Conservation (phyloP, 1,140 invertebrate species). For the Lycorma delicatula region DNA sequence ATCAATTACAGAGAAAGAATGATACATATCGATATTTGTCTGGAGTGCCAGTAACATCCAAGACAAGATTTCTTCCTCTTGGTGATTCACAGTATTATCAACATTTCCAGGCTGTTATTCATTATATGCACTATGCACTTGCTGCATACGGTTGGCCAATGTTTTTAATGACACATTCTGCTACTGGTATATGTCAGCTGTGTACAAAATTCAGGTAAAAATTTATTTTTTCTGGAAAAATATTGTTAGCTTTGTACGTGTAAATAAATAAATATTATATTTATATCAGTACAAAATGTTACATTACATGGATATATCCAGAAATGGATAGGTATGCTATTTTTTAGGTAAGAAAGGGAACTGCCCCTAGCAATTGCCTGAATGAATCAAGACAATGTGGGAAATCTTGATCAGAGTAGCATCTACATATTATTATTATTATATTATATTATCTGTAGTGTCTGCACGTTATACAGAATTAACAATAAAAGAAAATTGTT, state of each 20-base stretch:
- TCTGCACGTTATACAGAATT: too few species aligned
- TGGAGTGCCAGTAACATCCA: conserved; percentile 74
- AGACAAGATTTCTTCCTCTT: conserved; percentile 74
- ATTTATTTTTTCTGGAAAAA: background rate
- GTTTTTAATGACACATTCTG: conserved; percentile 61
- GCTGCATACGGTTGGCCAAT: conserved; percentile 89
- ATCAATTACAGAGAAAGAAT: conserved; percentile 55
- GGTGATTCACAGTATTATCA: conserved; percentile 63
- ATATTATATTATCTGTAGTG: too few species aligned
- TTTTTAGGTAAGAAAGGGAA: too few species aligned
- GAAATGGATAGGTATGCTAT: too few species aligned
- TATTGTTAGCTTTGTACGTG: background rate
- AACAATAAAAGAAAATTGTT: too few species aligned
- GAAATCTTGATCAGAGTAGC: too few species aligned
- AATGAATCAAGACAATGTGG: too few species aligned
- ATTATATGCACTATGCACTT: conserved; percentile 82
- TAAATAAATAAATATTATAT: background rate
- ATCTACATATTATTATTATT: too few species aligned
- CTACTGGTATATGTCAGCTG: conserved; percentile 62
- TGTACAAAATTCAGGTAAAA: conserved; percentile 56
- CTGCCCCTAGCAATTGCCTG: too few species aligned
- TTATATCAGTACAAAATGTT: too few species aligned
- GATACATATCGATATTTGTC: conserved; percentile 87
- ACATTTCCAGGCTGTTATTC: conserved; percentile 68
- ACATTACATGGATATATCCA: too few species aligned